Evolutionary conservation across 2,113 vertebrate genomes (phyloP), one percentile per base, ranked within the genome.

Genomic region (Ranitomeya imitator): DNA sequence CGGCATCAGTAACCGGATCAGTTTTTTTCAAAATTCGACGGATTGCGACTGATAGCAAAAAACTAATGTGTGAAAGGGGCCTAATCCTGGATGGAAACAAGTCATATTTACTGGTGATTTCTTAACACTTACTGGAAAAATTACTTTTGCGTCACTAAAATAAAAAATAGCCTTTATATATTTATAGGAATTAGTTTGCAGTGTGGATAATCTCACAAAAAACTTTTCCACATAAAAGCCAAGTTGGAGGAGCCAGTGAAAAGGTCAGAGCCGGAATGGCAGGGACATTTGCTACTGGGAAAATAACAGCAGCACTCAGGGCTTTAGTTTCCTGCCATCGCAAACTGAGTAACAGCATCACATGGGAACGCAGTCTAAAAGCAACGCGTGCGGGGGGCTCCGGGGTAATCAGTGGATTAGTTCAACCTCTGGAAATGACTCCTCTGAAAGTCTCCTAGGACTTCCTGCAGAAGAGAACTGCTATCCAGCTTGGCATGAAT

Each of bases 331-430:
- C 18, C 80, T n/a, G 80, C 15, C 80, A 21, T 65, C 60, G 12
- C 26, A 51, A 82, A 65, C 59, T 45, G 60, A 82, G 59, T 82
- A 82, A 83, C 61, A 65, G 80, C 61, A 15, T 83, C 81, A 83
- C 81, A 65, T 83, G 81, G 81, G 81, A 83, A 15, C 31, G 31
- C 80, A 23, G 81, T 69, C 61, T 69, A 83, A 45, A 83, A 83
- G 81, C 61, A 52, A 83, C 61, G 45, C 21, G 1, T 65, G 31
- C 61, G 45, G 7, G 37, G 45, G 6, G 59, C 81, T 67, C 19
- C 37, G 23, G 81, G 81, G 61, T 83, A 69, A 83, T 83, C 61
- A 83, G 61, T 23, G 81, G 81, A 83, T 67, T 67, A 83, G 81
- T 16, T 63, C 23, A 45, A 51, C 63, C 78, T 23, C 21, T 69